Evolutionary conservation across 2,113 vertebrate genomes (phyloP), one percentile per base, ranked within the genome.

Genomic region (Rhinopomastus cyanomelas): DNA sequence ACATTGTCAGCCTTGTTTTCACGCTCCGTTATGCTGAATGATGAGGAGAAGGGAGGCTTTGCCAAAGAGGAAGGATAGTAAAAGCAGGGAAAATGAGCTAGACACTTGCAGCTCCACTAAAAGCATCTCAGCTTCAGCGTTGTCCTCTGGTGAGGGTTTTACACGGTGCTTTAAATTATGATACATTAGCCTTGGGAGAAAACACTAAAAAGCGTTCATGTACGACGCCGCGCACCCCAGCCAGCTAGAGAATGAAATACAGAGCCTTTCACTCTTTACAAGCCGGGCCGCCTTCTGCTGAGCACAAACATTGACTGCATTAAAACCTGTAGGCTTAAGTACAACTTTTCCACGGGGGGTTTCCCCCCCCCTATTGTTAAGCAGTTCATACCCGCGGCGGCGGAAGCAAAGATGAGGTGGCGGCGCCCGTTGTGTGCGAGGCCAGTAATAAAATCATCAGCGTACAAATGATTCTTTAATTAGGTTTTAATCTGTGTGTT

Each of bases 401-500:
- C 89, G 96, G 95, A 94, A 92, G 94, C 81, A 39, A 85, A 90
- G 80, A 96, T 39, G 96, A 95, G 95, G 96, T 95, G 95, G 90
- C 96, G 81, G 88, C 52, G 81, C 92, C 97, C 96, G 88, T 95
- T 97, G 96, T 97, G 82, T 82, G 96, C 96, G 96, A 97, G 96
- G 97, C 98, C 97, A 98, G 96, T 97, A 98, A 98, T 98, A 98
- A 98, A 98, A 98, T 98, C 97, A 98, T 97, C 98, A 97, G 94
- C 93, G 95, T 97, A 98, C 98, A 98, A 98, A 98, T 98, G 97
- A 98, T 98, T 98, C 98, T 98, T 98, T 98, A 98, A 98, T 98
- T 98, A 98, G 97, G 96, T 98, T 98, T 97, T 98, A 98, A 98
- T 98, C 97, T 98, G 97, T 97, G 97, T 97, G 95, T 98, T 98